Percentiles rank a stretch among this genome's conserved stretches.
Conservation (phyloP, 2,113 vertebrate species). For the Callaeas wilsoni region DNA sequence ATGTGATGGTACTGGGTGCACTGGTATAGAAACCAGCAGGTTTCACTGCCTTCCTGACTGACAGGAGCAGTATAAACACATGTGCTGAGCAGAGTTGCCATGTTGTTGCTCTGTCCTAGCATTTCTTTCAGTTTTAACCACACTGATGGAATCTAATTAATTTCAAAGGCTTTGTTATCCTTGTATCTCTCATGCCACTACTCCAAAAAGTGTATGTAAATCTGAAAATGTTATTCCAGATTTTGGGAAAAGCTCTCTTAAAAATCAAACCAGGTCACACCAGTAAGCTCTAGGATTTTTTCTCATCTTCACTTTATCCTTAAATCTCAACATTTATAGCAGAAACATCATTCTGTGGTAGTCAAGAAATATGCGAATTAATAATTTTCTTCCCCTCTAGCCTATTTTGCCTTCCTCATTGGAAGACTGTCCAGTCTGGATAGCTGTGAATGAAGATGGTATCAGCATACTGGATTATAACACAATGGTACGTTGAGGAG, state of each 20-base stretch:
- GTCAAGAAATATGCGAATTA: neutral
- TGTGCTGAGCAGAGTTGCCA: neutral
- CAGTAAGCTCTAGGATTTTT: neutral
- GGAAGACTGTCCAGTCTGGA: constrained; percentile 79
- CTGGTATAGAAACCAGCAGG: neutral
- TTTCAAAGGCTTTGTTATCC: neutral
- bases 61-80: neutral
- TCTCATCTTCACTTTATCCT: neutral
- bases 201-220: neutral
- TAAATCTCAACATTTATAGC: neutral
- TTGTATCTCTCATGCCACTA: neutral
- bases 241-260: neutral
- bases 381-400: constrained; percentile 58
- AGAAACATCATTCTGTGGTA: neutral
- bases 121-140: neutral
- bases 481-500: constrained; percentile 77
- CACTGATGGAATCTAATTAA: neutral
- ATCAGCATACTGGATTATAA: constrained; percentile 81
- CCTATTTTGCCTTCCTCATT: constrained; percentile 75
- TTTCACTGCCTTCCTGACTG: neutral
- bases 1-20: neutral
- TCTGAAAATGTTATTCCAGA: neutral
- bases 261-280: neutral
- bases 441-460: constrained; percentile 88
- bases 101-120: neutral